Conservation (phyloP, 2,888 invertebrate species). For the Alentia gelatinosa region DNA sequence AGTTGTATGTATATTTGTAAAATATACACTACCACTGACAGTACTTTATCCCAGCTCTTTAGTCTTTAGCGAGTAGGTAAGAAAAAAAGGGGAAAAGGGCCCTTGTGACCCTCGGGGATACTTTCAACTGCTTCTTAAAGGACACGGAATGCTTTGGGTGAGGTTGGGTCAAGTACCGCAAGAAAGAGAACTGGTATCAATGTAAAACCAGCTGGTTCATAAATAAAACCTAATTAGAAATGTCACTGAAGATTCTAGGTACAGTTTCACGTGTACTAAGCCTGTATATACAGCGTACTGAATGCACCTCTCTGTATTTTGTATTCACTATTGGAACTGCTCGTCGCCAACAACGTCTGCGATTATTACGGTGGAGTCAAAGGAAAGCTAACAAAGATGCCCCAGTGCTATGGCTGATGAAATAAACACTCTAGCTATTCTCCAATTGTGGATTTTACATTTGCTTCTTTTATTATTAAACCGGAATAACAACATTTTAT, state of each 20-base stretch:
- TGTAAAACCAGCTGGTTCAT: background rate
- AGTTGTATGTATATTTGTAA: background rate
- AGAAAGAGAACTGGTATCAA: background rate
- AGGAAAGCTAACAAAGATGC: background rate
- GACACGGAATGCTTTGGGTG: constrained; percentile 43
- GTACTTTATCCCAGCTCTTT: background rate
- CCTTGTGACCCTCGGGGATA: background rate
- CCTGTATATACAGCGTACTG: constrained; percentile 8
- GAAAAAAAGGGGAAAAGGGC: background rate
- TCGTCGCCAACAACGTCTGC: background rate
- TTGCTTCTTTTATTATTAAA: background rate
- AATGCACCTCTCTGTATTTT: background rate
- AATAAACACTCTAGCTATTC: background rate
- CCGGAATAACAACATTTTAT: constrained; percentile 30
- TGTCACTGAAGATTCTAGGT: background rate
- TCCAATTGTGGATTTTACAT: background rate
- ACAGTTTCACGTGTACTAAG: background rate
- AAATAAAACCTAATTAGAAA: background rate
- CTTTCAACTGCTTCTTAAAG: background rate
- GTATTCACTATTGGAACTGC: background rate
- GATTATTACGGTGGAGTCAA: background rate
- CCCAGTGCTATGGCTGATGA: background rate
- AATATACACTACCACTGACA: background rate
- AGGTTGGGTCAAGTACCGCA: background rate
- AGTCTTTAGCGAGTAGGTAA: no score